Conservation (phyloP, 2,888 invertebrate genomes). For the Chloroclystis v-ata region DNA sequence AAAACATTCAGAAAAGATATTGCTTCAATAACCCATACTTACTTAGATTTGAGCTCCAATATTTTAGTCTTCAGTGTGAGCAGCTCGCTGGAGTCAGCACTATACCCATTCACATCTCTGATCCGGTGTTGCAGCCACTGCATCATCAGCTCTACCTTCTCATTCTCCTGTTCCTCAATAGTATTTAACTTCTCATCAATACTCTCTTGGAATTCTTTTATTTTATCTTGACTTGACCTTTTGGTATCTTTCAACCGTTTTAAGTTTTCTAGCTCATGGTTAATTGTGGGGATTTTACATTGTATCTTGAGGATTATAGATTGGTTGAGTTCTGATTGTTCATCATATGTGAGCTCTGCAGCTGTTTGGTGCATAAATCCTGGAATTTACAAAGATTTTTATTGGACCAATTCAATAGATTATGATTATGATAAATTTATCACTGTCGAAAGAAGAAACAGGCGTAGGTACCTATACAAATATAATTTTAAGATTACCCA, state of each 20-base stretch:
- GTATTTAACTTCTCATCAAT: constrained; percentile 55
- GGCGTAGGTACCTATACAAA: no score
- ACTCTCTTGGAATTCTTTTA: constrained; percentile 52
- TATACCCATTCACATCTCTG: constrained; percentile 51
- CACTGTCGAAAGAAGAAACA: no score
- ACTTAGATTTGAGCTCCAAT: constrained; percentile 70
- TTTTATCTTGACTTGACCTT: constrained; percentile 41
- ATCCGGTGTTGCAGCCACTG: constrained; percentile 66
- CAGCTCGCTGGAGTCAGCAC: constrained; percentile 53
- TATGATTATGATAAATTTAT: no score
- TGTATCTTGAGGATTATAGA: constrained; percentile 60
- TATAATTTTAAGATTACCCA: constrained; percentile 50
- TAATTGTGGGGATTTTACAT: constrained; percentile 52
- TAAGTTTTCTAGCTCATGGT: constrained; percentile 48
- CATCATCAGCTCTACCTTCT: constrained; percentile 64
- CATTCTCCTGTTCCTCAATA: constrained; percentile 59
- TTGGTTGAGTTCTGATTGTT: constrained; percentile 64
- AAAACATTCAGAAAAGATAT: no score
- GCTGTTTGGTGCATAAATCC: constrained; percentile 61
- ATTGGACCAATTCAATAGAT: no score
- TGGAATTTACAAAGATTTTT: constrained; percentile 34
- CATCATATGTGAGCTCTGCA: constrained; percentile 60
- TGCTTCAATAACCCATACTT: no score
- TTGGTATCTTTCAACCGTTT: constrained; percentile 35
- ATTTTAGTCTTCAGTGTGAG: constrained; percentile 59